Evolutionary conservation across 1,140 invertebrate species (phyloP), one percentile per base, ranked within the genome.

Genomic region (Forficula auricularia): DNA sequence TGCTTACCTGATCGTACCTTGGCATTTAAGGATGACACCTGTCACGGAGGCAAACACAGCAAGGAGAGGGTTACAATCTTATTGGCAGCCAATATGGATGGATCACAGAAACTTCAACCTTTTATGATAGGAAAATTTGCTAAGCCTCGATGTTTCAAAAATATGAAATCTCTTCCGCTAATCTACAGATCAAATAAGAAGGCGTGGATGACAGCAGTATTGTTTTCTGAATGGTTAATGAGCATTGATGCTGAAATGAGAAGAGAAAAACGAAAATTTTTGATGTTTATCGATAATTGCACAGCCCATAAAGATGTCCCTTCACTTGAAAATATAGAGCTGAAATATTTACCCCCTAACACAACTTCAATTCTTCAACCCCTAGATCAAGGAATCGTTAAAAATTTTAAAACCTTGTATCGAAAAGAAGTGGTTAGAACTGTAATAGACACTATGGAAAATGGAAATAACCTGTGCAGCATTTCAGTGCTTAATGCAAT

Each of bases 361-460:
- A 63, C 58, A 3, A 68, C 65, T 18, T 58, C 56, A 3, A 50
- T 56, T 34, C 47, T 68, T 12, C 64, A 70, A 51, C 63, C 61
- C 31, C 50, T 70, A 46, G 61, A 68, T 52, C 58, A 60, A 52
- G 60, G 61, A 15, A 57, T 70, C 36, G 69, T 67, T 44, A 50
- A 53, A 41, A 55, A 54, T 41, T 51, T 60, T 35, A 60, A 61
- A 50, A 41, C 42, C 20, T 51, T 36, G 34, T 36, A 36, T 36
- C 34, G 12, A 16, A 13, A 36, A 15, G 13, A 36, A 36, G 14
- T 36, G n/a, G 34, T 36, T 7, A n/a, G n/a, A n/a, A n/a, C n/a
- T n/a, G n/a, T n/a, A n/a, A n/a, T n/a, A n/a, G n/a, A n/a, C n/a
- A n/a, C n/a, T n/a, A n/a, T n/a, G n/a, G n/a, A n/a, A n/a, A n/a